Conservation (phyloP, 2,797 vertebrate species). For the Thripadectes ignobilis region DNA sequence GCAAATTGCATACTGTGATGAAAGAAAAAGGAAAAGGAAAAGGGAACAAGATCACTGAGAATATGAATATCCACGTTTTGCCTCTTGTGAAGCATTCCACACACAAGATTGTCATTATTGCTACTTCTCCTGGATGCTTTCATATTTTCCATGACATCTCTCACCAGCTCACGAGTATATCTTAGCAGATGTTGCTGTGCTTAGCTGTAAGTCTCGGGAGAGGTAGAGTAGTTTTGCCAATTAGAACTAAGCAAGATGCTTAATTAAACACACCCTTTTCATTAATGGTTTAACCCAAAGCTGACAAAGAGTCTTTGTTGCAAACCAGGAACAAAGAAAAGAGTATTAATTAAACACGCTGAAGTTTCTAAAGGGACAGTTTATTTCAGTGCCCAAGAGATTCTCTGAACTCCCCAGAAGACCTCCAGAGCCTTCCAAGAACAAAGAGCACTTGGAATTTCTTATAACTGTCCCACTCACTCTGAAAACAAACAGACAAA, state of each 20-base stretch:
- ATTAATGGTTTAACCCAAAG: constrained; percentile 44
- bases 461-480: background rate
- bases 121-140: background rate
- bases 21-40: too few species aligned
- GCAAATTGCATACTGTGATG: background rate
- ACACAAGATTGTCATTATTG: background rate
- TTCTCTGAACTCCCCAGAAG: background rate
- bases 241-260: constrained; percentile 69
- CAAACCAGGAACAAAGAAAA: constrained; percentile 41
- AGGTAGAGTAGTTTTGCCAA: constrained; percentile 48
- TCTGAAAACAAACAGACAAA: background rate
- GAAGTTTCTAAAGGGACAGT: constrained; percentile 24
- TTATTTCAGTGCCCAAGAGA: constrained; percentile 31
- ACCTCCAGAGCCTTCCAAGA: background rate
- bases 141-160: constrained; percentile 62
- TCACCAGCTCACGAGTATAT: constrained; percentile 38
- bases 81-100: background rate
- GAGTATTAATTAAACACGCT: constrained; percentile 54
- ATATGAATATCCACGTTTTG: background rate
- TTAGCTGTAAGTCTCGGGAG: constrained; percentile 58
- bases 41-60: background rate
- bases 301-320: constrained; percentile 18
- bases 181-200: constrained; percentile 38
- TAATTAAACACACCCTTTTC: constrained; percentile 64
- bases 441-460: background rate